Evolutionary conservation across 2,888 invertebrate species (phyloP).

Genomic region (Diadromus collaris): DNA sequence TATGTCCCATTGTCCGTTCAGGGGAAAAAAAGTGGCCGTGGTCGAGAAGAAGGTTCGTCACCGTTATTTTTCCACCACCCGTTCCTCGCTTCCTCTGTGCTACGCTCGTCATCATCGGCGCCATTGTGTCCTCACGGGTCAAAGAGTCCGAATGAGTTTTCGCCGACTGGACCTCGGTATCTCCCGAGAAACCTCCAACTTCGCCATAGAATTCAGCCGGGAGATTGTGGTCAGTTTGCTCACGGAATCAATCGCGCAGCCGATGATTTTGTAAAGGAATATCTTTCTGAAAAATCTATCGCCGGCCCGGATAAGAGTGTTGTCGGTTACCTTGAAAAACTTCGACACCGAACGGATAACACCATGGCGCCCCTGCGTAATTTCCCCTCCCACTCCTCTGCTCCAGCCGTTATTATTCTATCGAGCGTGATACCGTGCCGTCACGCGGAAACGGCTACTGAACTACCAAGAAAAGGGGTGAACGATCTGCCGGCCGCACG

Average conservation of each 20-base stretch:
- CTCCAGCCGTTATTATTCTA: slow-evolving; percentile 24
- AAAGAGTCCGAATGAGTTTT: slow-evolving; percentile 46
- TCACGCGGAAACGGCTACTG: not conserved
- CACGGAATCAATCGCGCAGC: slow-evolving; percentile 10
- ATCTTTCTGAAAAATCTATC: slow-evolving; percentile 36
- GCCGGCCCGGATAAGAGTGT: not conserved
- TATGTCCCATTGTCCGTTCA: slow-evolving; percentile 12
- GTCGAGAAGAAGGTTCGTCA: slow-evolving; percentile 8
- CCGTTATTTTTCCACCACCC: slow-evolving; percentile 40
- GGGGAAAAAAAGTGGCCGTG: slow-evolving; percentile 24
- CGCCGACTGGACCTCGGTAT: slow-evolving; percentile 15
- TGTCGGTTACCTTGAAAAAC: slow-evolving; percentile 17
- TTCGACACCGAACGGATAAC: slow-evolving; percentile 2
- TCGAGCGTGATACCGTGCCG: slow-evolving; percentile 23
- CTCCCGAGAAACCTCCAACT: slow-evolving; percentile 21
- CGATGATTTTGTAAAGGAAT: slow-evolving; percentile 33
- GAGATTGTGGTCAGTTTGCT: slow-evolving; percentile 24
- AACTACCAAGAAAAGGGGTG: slow-evolving; percentile 10
- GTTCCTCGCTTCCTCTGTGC: not conserved
- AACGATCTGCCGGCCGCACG: slow-evolving; percentile 10
- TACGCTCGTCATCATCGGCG: slow-evolving; percentile 25
- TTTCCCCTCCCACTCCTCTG: not conserved
- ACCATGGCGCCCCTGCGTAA: not conserved
- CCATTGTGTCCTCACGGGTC: slow-evolving; percentile 43
- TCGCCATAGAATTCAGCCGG: slow-evolving; percentile 13